Evolutionary conservation across 2,113 vertebrate species (phyloP).

Genomic region (Anser cygnoides): DNA sequence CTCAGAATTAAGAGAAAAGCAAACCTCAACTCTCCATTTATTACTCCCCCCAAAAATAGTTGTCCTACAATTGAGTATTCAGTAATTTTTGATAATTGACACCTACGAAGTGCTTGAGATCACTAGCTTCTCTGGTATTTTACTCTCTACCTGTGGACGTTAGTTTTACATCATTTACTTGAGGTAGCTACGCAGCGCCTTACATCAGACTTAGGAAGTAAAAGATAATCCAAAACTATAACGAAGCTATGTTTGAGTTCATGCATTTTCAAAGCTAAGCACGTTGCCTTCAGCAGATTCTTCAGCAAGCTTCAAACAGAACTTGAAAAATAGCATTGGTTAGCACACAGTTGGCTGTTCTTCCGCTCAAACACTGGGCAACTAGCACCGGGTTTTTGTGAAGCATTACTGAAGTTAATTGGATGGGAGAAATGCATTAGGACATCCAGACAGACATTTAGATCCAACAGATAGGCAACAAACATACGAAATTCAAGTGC

Average conservation of each 20-base stretch:
- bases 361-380: neutral
- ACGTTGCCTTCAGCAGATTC: neutral
- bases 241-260: neutral
- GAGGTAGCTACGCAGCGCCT: neutral
- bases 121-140: neutral
- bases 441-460: neutral
- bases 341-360: neutral
- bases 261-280: neutral
- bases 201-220: neutral
- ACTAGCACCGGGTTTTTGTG: neutral
- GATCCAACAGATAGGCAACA: neutral
- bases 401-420: neutral
- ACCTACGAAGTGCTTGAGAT: neutral
- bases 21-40: neutral
- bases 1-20: neutral
- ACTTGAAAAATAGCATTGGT: neutral
- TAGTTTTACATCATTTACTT: neutral
- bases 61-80: neutral
- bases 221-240: fast-evolving
- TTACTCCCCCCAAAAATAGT: neutral
- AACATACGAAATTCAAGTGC: neutral
- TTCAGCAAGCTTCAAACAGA: neutral
- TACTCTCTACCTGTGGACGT: neutral
- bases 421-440: neutral
- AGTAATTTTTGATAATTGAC: neutral